Percentiles rank a stretch among this genome's conserved stretches.
Conservation (phyloP, 2,888 invertebrate species). For the Bombylius discolor region DNA sequence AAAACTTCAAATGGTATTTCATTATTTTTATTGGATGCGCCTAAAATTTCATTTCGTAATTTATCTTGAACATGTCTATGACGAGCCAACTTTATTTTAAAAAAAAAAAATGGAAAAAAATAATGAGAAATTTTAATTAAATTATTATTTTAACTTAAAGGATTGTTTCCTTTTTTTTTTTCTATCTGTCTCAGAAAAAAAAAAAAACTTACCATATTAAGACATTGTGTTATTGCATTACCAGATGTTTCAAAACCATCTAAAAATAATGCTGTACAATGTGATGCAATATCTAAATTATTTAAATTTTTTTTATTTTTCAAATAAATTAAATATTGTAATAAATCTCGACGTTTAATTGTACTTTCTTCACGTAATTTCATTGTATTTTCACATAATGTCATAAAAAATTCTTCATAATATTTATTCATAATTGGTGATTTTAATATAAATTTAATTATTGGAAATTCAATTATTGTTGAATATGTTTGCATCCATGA, state of each 20-base stretch:
- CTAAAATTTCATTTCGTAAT: conserved; percentile 23
- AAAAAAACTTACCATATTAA: conserved; percentile 23
- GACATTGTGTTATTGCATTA: conserved; percentile 20
- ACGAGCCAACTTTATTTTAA: too few relatives aligned
- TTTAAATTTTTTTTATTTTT: conserved; percentile 18
- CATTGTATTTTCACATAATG: conserved; percentile 15
- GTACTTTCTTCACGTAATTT: conserved; percentile 10
- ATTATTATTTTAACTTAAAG: too few relatives aligned
- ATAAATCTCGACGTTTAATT: conserved; percentile 16
- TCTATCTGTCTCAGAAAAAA: too few relatives aligned
- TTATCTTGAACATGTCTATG: conserved; percentile 17
- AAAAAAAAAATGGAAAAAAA: too few relatives aligned
- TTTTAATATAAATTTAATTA: conserved; percentile 8
- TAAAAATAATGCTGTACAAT: conserved; percentile 29
- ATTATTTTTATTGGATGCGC: conserved; percentile 13
- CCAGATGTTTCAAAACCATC: conserved; percentile 34
- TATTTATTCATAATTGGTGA: not conserved
- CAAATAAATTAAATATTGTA: conserved; percentile 16
- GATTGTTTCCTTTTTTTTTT: too few relatives aligned
- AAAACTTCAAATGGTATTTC: conserved; percentile 25
- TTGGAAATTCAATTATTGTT: conserved; percentile 1
- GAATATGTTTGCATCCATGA: not conserved
- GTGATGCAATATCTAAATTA: conserved; percentile 21
- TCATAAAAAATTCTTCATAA: conserved; percentile 7
- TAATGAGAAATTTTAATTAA: too few relatives aligned